Conservation (phyloP, 2,888 invertebrate species). For the Sarcophaga caerulescens region DNA sequence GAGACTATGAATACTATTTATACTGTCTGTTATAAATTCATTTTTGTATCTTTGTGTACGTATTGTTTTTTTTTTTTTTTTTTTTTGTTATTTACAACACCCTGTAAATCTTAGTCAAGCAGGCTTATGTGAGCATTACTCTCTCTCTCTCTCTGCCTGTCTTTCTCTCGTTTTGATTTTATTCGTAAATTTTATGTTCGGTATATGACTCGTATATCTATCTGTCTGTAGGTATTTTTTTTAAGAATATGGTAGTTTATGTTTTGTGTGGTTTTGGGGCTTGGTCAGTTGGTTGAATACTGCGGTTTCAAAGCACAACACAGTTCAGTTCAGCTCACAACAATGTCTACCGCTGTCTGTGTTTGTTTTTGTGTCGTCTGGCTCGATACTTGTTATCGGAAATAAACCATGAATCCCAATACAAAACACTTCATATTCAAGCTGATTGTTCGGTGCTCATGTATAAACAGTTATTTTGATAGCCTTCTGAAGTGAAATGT, state of each 20-base stretch:
- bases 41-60: slow-evolving; percentile 31
- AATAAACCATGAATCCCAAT: slow-evolving; percentile 3
- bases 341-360: slow-evolving; percentile 36
- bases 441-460: background rate
- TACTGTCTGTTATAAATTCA: slow-evolving; percentile 28
- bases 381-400: slow-evolving; percentile 56
- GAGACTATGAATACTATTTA: slow-evolving; percentile 29
- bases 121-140: background rate
- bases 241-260: background rate
- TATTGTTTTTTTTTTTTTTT: slow-evolving; percentile 15
- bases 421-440: background rate
- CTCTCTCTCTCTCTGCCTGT: background rate
- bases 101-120: slow-evolving; percentile 49
- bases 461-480: slow-evolving; percentile 3
- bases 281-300: slow-evolving; percentile 10
- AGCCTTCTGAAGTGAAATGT: slow-evolving; percentile 25
- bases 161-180: background rate
- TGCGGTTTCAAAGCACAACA: slow-evolving; percentile 26
- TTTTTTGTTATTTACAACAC: slow-evolving; percentile 8
- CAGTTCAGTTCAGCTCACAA: no score
- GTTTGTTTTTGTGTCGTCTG: slow-evolving; percentile 50
- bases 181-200: slow-evolving; percentile 19
- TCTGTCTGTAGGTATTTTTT: slow-evolving; percentile 23
- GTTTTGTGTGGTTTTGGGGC: slow-evolving; percentile 11
- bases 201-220: background rate